Evolutionary conservation across 2,113 vertebrate species (phyloP).

Genomic region (Lota lota): DNA sequence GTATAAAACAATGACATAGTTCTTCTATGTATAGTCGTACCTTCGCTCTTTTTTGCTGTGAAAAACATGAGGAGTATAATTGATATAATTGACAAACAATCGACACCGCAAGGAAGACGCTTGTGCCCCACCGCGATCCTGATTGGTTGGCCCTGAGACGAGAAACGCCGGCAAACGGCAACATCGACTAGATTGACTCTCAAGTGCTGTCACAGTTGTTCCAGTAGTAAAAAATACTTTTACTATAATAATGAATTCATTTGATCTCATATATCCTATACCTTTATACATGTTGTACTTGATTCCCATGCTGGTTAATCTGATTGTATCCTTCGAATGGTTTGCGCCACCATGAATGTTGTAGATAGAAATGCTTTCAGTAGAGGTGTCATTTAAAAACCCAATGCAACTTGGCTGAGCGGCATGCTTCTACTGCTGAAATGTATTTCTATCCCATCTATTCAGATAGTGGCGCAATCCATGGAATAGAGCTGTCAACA

Average conservation of each 20-base stretch:
- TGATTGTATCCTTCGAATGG: background rate
- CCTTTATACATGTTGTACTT: background rate
- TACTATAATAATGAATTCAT: too few species aligned
- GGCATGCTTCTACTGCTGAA: background rate
- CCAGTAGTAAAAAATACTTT: background rate
- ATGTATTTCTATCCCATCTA: conserved; percentile 2
- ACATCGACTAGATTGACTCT: conserved; percentile 26
- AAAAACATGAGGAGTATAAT: background rate
- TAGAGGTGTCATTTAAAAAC: background rate
- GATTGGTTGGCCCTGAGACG: conserved; percentile 65
- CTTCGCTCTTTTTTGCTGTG: conserved; percentile 16
- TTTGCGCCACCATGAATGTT: background rate
- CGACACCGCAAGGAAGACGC: conserved; percentile 30
- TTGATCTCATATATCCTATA: background rate
- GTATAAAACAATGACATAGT: conserved; percentile 10
- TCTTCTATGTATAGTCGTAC: background rate
- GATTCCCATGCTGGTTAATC: background rate
- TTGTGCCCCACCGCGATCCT: conserved; percentile 19
- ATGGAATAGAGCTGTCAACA: background rate
- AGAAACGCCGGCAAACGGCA: conserved; percentile 30
- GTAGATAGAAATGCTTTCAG: background rate
- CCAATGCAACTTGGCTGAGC: conserved; percentile 7
- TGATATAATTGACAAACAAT: conserved; percentile 33
- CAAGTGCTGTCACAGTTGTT: conserved; percentile 11
- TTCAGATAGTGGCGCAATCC: background rate